Base-by-base conservation (phyloP, 2,797 vertebrate species). In the Philypnodon macrostomus region DNA sequence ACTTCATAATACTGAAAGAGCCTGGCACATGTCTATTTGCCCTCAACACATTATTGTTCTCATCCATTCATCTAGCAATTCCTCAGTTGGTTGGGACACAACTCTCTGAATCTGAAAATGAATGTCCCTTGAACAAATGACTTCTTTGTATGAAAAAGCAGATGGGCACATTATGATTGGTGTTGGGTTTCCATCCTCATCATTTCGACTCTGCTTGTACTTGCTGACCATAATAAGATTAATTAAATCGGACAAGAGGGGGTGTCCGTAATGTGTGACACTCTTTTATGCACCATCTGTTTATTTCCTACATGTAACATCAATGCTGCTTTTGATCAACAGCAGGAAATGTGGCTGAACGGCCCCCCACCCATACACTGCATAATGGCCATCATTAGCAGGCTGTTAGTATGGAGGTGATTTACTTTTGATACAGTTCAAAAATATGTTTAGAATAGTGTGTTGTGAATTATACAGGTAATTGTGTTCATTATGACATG, bases 41-140 rank as follows among this genome's bases (percentile, higher is more conserved):
- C 21, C 21, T 36, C 7, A 36, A 6, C 21, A 23, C 31, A 32
- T 58, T 49, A 59, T 32, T 50, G 54, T 23, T 27, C 53, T 49
- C 55, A 40, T 53, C 52, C 52, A 19, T 58, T 39, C 42, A 2
- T 45, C 46, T 30, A n/a, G 46, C 47, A 27, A 3, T 54, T 23
- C 7, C 30, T 61, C 33, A 53, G 58, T 37, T 53, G 33, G 41
- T 70, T 73, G 67, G 58, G 27, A 58, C 57, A 49, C 27, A 61
- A 67, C 39, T 71, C 63, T 74, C 52, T 71, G 39, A 16, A 29
- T 60, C 59, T 67, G 68, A 75, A 85, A 84, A 83, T 80, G 38
- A 85, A 78, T 44, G 73, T 73, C 73, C 63, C 61, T 71, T 42
- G 56, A 63, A 80, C 69, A 79, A 73, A 85, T 78, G 45, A 74